Conservation (phyloP, 2,797 vertebrate genomes). For the Acipenser oxyrinchus region DNA sequence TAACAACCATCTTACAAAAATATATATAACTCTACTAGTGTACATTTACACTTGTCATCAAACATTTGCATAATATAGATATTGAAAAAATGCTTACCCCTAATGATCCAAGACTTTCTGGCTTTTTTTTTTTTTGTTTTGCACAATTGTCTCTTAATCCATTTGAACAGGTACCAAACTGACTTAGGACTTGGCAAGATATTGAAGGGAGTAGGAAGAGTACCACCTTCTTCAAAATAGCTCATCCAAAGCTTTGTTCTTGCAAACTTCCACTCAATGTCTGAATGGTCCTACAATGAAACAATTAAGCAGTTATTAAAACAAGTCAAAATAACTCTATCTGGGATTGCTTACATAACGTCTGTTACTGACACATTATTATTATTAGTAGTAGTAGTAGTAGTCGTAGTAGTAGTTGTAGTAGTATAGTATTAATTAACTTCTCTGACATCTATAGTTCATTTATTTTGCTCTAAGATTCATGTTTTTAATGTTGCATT, state of each 20-base stretch:
- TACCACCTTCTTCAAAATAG: slow-evolving; percentile 97
- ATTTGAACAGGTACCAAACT: slow-evolving; percentile 74
- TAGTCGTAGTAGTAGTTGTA: no score
- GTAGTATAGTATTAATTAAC: no score
- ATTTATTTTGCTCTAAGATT: no score
- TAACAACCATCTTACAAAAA: no score
- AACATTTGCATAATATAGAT: no score
- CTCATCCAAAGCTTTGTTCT: slow-evolving; percentile 99
- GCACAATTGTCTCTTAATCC: slow-evolving; percentile 73
- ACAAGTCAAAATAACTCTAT: neutral
- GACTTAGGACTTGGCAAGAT: slow-evolving; percentile 95
- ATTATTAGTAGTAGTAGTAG: no score
- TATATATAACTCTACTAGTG: no score
- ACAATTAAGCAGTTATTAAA: neutral
- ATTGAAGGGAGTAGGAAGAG: slow-evolving; percentile 91
- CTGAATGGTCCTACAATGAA: slow-evolving; percentile 80
- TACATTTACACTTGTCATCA: no score
- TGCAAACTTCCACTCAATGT: slow-evolving; percentile 98
- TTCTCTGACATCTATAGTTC: no score
- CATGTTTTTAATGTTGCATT: neutral
- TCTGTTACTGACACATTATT: neutral
- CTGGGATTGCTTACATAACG: no score
- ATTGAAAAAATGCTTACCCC: slow-evolving; percentile 64
- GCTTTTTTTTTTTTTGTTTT: slow-evolving; percentile 63
- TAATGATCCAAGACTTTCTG: slow-evolving; percentile 78